Percentiles rank a stretch among this genome's conserved stretches.
phyloP scores from a whole-genome alignment of 2,888 invertebrate species.

The Cryptophagus acutangulus region DNA sequence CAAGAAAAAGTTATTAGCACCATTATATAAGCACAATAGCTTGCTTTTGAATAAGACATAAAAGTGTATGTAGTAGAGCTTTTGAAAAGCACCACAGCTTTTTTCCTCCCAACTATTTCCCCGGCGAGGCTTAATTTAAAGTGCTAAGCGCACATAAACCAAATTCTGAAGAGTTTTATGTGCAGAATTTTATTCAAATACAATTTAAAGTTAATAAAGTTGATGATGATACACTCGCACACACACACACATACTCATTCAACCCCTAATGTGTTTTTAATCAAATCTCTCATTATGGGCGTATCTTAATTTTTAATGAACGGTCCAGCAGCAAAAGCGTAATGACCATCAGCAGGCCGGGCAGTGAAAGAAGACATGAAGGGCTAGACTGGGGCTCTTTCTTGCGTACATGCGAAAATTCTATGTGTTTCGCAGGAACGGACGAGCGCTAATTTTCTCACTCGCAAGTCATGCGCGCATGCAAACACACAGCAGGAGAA shows the following conservation, averaged over 20 bases:
- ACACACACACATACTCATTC: neutral
- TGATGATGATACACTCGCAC: constrained; percentile 34
- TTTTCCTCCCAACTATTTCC: no score
- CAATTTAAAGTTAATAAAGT: constrained; percentile 10
- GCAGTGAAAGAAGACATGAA: constrained; percentile 1
- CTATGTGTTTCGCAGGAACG: constrained; percentile 1
- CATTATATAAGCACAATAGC: no score
- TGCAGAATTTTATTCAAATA: neutral
- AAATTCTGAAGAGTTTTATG: no score
- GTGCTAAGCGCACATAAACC: no score
- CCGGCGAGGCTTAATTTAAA: no score
- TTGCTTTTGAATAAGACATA: no score
- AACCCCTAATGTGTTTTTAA: constrained; percentile 38
- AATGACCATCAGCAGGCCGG: constrained; percentile 23
- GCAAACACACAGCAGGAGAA: constrained; percentile 44
- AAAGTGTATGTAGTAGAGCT: no score
- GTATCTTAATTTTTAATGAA: constrained; percentile 49
- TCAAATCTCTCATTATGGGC: constrained; percentile 48
- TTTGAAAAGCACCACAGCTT: no score
- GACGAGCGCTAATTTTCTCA: constrained; percentile 40
- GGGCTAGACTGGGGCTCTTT: no score
- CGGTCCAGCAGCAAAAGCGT: constrained; percentile 26
- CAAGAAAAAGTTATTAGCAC: no score
- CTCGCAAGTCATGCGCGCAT: constrained; percentile 42
- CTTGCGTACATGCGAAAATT: no score